phyloP scores from a whole-genome alignment of 2,797 vertebrate genomes.

The Strix occidentalis region DNA sequence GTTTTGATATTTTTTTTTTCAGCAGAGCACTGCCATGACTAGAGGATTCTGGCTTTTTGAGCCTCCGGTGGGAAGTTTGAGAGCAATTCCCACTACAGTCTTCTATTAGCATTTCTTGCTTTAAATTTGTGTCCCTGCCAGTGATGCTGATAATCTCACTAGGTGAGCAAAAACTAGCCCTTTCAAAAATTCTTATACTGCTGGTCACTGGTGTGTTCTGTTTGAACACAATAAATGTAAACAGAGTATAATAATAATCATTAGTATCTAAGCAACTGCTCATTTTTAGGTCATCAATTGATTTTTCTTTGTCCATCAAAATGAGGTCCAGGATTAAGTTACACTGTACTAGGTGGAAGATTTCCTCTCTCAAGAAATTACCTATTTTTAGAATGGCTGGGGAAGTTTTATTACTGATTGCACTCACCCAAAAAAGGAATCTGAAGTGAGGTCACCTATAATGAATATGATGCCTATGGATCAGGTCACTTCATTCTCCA shows the following conservation, averaged over 20 bases:
- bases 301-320: slow-evolving; percentile 10
- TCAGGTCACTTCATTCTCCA: not conserved
- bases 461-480: not conserved
- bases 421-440: not conserved
- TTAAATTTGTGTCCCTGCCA: not conserved
- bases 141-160: not conserved
- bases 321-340: not conserved
- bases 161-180: not conserved
- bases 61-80: not conserved
- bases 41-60: not conserved
- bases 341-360: not conserved
- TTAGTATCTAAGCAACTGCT: not conserved
- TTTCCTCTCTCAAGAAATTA: not conserved
- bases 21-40: not conserved
- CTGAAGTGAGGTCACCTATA: not conserved
- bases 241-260: not conserved
- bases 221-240: not conserved
- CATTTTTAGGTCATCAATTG: not conserved
- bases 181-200: not conserved
- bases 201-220: not conserved
- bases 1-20: not conserved
- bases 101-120: not conserved
- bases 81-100: not conserved
- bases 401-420: not conserved
- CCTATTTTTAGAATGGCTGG: not conserved